Evolutionary conservation across 2,113 vertebrate genomes (phyloP), one percentile per base, ranked within the genome.

Genomic region (Galbula dea): DNA sequence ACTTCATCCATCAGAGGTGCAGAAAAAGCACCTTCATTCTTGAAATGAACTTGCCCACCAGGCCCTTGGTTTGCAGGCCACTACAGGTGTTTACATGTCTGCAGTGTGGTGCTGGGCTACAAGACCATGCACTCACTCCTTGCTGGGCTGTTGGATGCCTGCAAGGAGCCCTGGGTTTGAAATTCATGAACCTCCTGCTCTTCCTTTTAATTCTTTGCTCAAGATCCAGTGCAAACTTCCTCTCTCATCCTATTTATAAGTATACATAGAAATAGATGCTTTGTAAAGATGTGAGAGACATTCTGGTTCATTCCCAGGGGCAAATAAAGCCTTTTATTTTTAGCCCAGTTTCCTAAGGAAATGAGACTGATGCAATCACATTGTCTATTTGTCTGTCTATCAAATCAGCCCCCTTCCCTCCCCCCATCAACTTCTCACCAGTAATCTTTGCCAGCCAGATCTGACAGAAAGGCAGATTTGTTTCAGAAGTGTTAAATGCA

Each of bases 271-370:
- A 95, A 88, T 87, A 87, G 93, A 91, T 59, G 92, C 83, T 96
- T 91, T 88, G 88, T 80, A 93, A 96, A 96, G 93, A 95, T 93
- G 87, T 92, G 89, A 96, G 94, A 95, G 88, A 43, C 95, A 91
- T 96, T 96, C 90, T 96, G 78, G 82, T 94, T 96, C 91, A 95
- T 88, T 96, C 96, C 63, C 95, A 71, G 59, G 29, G 43, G 95
- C 68, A 85, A 91, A 95, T 88, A 94, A 91, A 95, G 91, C 59
- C 75, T 90, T 96, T 93, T 96, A 95, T 96, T 96, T 96, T 96
- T 96, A 96, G 90, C 34, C 79, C 30, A 22, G 93, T 94, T 96
- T 96, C 96, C 96, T 96, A 94, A 94, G 96, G 96, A 96, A 96
- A 95, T 80, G 88, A 74, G 85, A 95, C 75, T 94, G 96, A 96